These are phyloP conservation scores for Nyctereutes procyonoides DNA, from an alignment of 2,113 vertebrate genomes.

Conservation along the genomic window DNA sequence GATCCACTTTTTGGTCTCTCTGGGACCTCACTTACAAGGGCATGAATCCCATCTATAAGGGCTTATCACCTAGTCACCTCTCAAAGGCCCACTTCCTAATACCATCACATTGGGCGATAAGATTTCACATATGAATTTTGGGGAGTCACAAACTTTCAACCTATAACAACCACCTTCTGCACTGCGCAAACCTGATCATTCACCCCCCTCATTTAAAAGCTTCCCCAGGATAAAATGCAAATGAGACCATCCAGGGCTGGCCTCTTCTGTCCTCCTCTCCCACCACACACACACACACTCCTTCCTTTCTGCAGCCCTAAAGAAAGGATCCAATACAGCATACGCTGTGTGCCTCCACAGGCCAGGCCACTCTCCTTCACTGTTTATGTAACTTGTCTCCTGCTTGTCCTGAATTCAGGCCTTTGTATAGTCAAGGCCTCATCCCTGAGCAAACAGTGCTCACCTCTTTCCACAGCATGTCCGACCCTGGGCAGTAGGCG, in stretches of 20 bases:
- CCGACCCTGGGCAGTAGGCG: too few relatives aligned
- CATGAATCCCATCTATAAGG: background rate
- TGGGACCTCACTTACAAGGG: background rate
- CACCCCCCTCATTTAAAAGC: background rate
- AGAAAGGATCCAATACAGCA: background rate
- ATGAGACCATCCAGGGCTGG: background rate
- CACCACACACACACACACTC: fast-evolving
- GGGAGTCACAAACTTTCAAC: background rate
- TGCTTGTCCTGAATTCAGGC: background rate
- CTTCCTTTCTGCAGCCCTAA: background rate
- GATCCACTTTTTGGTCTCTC: background rate
- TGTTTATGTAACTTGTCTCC: background rate
- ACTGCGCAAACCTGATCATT: background rate
- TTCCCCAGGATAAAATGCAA: background rate
- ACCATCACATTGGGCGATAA: background rate
- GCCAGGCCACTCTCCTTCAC: background rate
- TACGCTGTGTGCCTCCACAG: background rate
- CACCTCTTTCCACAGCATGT: background rate
- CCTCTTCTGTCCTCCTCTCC: background rate
- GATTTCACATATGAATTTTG: background rate
- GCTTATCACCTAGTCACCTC: background rate
- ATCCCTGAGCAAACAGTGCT: background rate
- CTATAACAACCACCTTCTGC: background rate
- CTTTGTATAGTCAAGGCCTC: background rate
- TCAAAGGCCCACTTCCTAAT: background rate